Evolutionary conservation across 2,888 invertebrate species (phyloP), one percentile per base, ranked within the genome.

Genomic region (Meiosimyza decipiens): DNA sequence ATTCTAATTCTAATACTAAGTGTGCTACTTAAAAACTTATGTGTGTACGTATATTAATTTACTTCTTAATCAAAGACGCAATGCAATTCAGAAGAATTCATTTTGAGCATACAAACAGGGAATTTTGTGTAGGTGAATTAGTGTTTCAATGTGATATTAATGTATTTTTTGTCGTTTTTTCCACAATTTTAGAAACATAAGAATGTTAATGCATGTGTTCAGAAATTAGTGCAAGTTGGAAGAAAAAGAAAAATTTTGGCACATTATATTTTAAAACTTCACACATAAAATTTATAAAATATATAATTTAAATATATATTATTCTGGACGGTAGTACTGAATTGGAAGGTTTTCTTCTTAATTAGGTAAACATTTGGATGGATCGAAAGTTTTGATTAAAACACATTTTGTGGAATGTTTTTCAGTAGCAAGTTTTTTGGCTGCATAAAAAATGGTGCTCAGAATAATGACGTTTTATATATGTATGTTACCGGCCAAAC

Each of bases 31-130:
- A 40, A 40, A 40, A 9, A 40, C 40, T 9, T 40, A 40, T 40
- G 4, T 4, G 3, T 28, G 2, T 40, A 40, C 40, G 40, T 40
- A 40, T 40, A 40, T 40, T 40, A 40, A 40, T 40, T 40, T 40
- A 7, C 9, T 40, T 40, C 9, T 40, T 40, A 40, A 40, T 40
- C 40, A 40, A 40, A 57, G 28, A 28, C 13, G 50, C 60, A 22
- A 22, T 71, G 72, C 54, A 75, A 75, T 77, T 79, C 79, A 79
- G 79, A 78, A 79, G 78, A 79, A 79, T 79, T 77, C 78, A 79
- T 77, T 78, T 79, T 78, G 79, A 78, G 79, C 77, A 73, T 68
- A 74, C 76, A 70, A 33, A 64, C 69, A 50, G 63, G 13, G 40
- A 11, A 40, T 52, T 54, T 51, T 2, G 54, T 63, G 40, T 52